These are phyloP conservation scores for Opisthograptis luteolata DNA, from an alignment of 2,888 invertebrate genomes.

Conservation along the genomic window DNA sequence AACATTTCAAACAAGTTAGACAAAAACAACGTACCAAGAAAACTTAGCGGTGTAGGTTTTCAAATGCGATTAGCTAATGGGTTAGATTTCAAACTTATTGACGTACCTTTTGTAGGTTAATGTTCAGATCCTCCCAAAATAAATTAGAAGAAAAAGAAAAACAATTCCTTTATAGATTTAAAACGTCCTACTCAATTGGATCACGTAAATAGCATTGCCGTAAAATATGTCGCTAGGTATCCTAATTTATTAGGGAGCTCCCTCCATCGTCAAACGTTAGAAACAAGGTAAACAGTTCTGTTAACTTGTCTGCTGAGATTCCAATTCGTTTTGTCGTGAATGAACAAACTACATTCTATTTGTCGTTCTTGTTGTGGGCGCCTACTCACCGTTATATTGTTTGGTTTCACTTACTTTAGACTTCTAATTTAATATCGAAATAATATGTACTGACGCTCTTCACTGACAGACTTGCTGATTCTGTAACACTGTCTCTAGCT, in stretches of 20 bases:
- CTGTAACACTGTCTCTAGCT: too few species aligned
- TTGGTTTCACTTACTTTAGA: slow-evolving; percentile 5
- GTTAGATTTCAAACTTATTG: too few species aligned
- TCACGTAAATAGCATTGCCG: slow-evolving; percentile 29
- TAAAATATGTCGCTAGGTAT: slow-evolving; percentile 36
- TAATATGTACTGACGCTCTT: too few species aligned
- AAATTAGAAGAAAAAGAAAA: slow-evolving; percentile 31
- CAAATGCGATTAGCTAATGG: too few species aligned
- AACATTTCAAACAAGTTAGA: too few species aligned
- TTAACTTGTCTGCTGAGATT: slow-evolving; percentile 25
- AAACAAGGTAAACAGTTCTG: slow-evolving; percentile 28
- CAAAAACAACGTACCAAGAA: too few species aligned
- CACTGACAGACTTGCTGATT: too few species aligned
- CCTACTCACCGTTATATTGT: neutral
- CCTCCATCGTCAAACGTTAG: slow-evolving; percentile 13
- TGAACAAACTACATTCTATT: slow-evolving; percentile 18
- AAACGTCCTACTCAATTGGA: slow-evolving; percentile 39
- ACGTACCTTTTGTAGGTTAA: too few species aligned
- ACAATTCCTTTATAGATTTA: slow-evolving; percentile 33
- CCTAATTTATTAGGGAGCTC: slow-evolving; percentile 21
- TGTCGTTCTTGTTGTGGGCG: slow-evolving; percentile 9
- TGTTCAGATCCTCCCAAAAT: too few species aligned
- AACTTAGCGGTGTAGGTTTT: too few species aligned
- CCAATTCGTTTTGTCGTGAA: slow-evolving; percentile 18
- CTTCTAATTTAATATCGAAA: too few species aligned